Base-by-base conservation (phyloP, 2,113 vertebrate species). In the Clarias macrocephalus region DNA sequence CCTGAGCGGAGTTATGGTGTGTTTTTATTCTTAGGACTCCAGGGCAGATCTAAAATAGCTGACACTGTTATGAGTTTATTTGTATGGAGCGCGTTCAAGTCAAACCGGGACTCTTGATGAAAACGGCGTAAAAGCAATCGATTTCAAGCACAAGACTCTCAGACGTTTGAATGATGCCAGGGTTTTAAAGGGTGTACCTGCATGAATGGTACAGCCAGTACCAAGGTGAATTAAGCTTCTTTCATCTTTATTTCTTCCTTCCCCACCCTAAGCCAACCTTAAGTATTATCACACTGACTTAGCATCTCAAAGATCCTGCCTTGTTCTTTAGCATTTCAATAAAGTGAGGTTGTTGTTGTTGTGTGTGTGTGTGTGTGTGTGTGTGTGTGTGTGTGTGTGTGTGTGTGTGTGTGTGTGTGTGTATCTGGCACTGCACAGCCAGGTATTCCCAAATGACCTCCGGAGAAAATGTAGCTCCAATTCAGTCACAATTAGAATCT, bases 401-500 rank as follows among this genome's bases (percentile, higher is more conserved):
- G 66, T 68, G 28, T 33, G 66, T 16, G 66, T 18, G 73, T 54
- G 48, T 56, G 54, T 56, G 56, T 59, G 56, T 80, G 54, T 30
- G n/a, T 2, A 23, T 63, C 33, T 68, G 52, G 18, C 89, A 56
- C 33, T 13, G 48, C 63, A 80, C 25, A 79, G 76, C 52, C 25
- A 56, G 54, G 79, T 63, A 42, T 42, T 81, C 56, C 80, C 80
- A 21, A 37, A 60, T 4, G 57, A 42, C 59, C 62, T 16, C 33
- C 15, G 6, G 33, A 82, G 52, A 10, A 79, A 56, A 79, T 79
- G 48, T 16, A 76, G 79, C 57, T 62, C 79, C 57, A 63, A 23
- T 65, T 63, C 59, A 62, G 79, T 37, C 79, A 60, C 57, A 59
- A 59, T 59, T 60, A 37, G 30, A 59, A 81, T 81, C 57, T 81